Conservation (phyloP, 2,888 invertebrate genomes). For the Cryptocephalus moraei region DNA sequence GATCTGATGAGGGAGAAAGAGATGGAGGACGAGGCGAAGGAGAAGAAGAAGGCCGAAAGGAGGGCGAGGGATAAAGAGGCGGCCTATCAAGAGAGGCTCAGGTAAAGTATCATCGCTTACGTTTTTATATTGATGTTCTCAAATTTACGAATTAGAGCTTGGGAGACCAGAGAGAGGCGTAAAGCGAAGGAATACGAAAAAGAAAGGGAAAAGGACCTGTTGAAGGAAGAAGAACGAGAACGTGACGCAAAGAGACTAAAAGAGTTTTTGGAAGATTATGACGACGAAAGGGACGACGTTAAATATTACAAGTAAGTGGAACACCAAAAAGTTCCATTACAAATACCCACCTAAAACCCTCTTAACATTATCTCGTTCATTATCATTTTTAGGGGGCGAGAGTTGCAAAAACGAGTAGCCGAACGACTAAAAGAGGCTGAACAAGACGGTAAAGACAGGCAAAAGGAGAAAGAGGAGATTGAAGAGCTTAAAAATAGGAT, state of each 20-base stretch:
- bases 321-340: neutral
- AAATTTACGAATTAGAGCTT: constrained; percentile 40
- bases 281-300: constrained; percentile 93
- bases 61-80: constrained; percentile 91
- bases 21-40: constrained; percentile 86
- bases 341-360: no score
- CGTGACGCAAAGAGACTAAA: constrained; percentile 89
- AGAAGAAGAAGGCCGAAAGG: constrained; percentile 81
- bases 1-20: constrained; percentile 68
- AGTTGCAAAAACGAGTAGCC: constrained; percentile 79
- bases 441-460: constrained; percentile 80
- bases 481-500: constrained; percentile 72
- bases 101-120: constrained; percentile 18
- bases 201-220: constrained; percentile 74
- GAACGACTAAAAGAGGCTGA: constrained; percentile 92
- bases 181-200: constrained; percentile 85
- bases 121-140: constrained; percentile 1
- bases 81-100: constrained; percentile 81
- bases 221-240: constrained; percentile 77
- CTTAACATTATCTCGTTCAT: constrained; percentile 1
- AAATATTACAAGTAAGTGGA: constrained; percentile 80
- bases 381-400: constrained; percentile 54
- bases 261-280: constrained; percentile 98
- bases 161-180: constrained; percentile 85
- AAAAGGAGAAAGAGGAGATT: constrained; percentile 80